Evolutionary conservation across 2,797 vertebrate species (phyloP), one percentile per base, ranked within the genome.

Genomic region (Rhyacichthys aspro): DNA sequence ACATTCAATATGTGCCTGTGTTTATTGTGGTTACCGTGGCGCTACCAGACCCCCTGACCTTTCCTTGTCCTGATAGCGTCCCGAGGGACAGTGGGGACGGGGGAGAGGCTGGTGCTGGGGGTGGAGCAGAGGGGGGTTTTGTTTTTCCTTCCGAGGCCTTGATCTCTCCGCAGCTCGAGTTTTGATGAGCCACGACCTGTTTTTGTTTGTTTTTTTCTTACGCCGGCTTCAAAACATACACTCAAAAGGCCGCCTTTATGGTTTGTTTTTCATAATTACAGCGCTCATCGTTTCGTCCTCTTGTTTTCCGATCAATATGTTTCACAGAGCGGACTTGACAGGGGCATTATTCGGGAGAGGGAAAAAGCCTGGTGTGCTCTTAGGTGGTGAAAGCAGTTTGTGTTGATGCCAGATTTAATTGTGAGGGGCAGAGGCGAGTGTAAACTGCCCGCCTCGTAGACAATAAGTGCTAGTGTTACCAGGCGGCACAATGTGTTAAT

Each of bases 41-140:
- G 67, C 74, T 68, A 33, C 63, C 74, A 72, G 82, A 88, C 89
- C 88, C 23, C 67, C 79, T 90, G 89, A 90, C 88, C 90, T 90
- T 89, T 89, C 71, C 82, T 72, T 90, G 89, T 90, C 83, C 86
- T 84, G 82, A 91, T 90, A 78, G 73, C 3, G 0, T 91, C 89
- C 83, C 89, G 1, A 7, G 86, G 79, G 90, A 88, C 17, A 23
- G 16, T 19, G 50, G 46, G 65, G 44, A 44, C 48, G 47, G 52
- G 70, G 23, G 32, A 17, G 49, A 32, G 67, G 48, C n/a, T n/a
- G 39, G 11, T n/a, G 14, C 42, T 9, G 57, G 49, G 39, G 28
- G 57, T 54, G 49, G 1, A 10, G 10, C 39, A 17, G 39, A 45
- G 34, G 47, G 19, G 46, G 74, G 48, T 65, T 79, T 86, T 88